Base-by-base conservation (phyloP, 2,888 invertebrate species). In the Scrobipalpa atriplicella region DNA sequence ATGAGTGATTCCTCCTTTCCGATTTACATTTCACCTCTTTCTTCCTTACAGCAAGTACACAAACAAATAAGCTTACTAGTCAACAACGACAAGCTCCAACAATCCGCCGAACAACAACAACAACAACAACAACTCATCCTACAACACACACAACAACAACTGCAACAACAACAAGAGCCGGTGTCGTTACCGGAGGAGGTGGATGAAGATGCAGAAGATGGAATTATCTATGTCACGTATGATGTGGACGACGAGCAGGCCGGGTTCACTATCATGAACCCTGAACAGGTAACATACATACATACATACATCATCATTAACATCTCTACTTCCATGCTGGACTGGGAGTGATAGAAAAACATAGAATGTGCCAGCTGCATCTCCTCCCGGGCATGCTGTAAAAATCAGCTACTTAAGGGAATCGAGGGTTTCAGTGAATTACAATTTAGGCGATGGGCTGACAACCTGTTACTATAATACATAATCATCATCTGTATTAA, bases 191-290 rank as follows among this genome's bases (percentile, higher is more conserved):
- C 64, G 18, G 64, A 64, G n/a, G 64, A 71, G 52, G 52, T 67
- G 13, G 72, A n/a, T 8, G 76, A 73, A 0, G 74, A 71, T 5
- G 70, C 66, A 2, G 85, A 84, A 13, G 89, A 89, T 67, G 76
- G 85, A 16, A 87, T 93, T 62, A 90, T 93, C 16, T 92, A 90
- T 75, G 92, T 93, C 56, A 82, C 92, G 0, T 93, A 92, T 67
- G 87, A 90, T 67, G 78, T 85, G 1, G 82, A 85, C n/a, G 85
- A 80, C 18, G 61, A 75, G 0, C 80, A 81, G 2, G 73, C 84
- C 1, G 80, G 81, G 18, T 86, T 81, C 73, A 86, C 84, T 65
- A 84, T 90, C 66, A 67, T 89, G 41, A 85, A 84, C 5, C 69
- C 84, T 0, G 83, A 88, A 65, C 85, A 88, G 84, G 89, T 86